Base-by-base conservation (phyloP, 2,797 vertebrate genomes). In the Tokudaia muenninki region DNA sequence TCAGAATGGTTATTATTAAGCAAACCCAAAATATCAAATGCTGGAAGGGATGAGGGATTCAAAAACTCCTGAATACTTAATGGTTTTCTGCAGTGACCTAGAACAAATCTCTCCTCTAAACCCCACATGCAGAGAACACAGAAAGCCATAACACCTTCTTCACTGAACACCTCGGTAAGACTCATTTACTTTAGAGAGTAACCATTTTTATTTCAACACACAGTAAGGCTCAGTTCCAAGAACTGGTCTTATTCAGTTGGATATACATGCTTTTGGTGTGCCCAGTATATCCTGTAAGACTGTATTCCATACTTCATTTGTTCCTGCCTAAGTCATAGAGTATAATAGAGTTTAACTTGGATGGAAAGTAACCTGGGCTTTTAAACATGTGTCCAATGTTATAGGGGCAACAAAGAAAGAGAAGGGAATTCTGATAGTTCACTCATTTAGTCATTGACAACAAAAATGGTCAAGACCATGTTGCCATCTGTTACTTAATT, bases 171-270 rank as follows among this genome's bases (percentile, higher is more conserved):
- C 14, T n/a, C 65, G 87, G 65, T 50, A 93, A 75, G 31, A 91
- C 67, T 4, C 52, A 31, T 94, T 93, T 86, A 44, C 70, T 96
- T 86, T 50, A 89, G 50, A 91, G 57, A 75, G 84, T 83, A 92
- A 8, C 37, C 1, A 16, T 17, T 70, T 70, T 87, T 83, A 78
- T n/a, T 37, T 61, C 12, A 61, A 61, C 9, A 6, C 22, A 74
- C 4, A 65, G 41, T 77, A 86, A 79, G 47, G 1, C n/a, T 14
- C 14, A 11, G 21, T 86, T 88, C 75, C 14, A 79, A 41, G 61
- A 44, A 80, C 29, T 75, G 61, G 44, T 47, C 24, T 80, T 3
- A 59, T 14, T 17, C 19, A n/a, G 6, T 24, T 81, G 57, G 79
- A 74, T 41, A 34, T 19, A 31, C n/a, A 8, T 37, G 31, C 31